phyloP scores from a whole-genome alignment of 1,140 invertebrate species.

The Myzus persicae region DNA sequence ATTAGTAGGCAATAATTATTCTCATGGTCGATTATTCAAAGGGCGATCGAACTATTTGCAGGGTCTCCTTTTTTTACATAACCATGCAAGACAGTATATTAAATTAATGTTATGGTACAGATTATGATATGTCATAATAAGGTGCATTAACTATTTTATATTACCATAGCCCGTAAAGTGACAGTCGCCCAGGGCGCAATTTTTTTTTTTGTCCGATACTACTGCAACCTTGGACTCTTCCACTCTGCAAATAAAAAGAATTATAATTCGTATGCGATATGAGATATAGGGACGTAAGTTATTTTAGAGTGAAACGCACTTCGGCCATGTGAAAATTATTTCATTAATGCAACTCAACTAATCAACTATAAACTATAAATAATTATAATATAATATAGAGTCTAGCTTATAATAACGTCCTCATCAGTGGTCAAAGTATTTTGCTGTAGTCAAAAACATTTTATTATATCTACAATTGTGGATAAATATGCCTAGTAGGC shows the following conservation, averaged over 20 bases:
- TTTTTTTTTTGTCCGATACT: background rate
- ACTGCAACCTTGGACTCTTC: background rate
- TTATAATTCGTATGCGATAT: background rate
- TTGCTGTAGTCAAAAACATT: no score
- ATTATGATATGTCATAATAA: constrained; percentile 3
- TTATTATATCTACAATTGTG: no score
- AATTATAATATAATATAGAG: no score
- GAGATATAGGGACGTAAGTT: background rate
- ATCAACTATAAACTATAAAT: no score
- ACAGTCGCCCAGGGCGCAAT: background rate
- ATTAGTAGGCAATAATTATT: background rate
- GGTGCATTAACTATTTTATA: background rate
- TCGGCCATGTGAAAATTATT: background rate
- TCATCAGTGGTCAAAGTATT: no score
- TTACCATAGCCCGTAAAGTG: background rate
- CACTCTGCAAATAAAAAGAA: background rate
- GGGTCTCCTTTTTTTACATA: background rate
- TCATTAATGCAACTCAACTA: background rate
- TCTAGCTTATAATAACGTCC: no score
- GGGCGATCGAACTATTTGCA: background rate
- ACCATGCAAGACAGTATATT: background rate
- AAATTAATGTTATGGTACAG: background rate
- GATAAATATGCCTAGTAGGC: no score
- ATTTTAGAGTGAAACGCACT: background rate
- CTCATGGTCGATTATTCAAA: background rate